Conservation (phyloP, 2,797 vertebrate species). For the Acanthis flammea region DNA sequence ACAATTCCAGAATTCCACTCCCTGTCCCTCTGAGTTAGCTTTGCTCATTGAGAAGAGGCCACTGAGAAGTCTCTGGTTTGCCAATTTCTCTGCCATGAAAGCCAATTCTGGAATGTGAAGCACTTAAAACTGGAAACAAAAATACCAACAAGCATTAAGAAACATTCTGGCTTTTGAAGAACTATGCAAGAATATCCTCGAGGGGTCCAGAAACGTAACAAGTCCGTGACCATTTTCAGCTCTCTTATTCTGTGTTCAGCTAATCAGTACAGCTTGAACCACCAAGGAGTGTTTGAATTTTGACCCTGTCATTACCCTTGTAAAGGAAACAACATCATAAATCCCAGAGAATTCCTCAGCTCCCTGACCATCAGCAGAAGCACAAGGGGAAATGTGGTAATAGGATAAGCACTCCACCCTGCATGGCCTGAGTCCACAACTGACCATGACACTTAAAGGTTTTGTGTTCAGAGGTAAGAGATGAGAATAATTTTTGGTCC, state of each 20-base stretch:
- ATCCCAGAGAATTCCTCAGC: neutral
- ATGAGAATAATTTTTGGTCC: neutral
- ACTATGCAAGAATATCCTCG: neutral
- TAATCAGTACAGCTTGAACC: neutral
- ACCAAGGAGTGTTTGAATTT: neutral
- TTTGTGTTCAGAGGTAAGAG: rapidly evolving
- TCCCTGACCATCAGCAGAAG: neutral
- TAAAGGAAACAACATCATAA: neutral
- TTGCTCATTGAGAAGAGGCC: neutral
- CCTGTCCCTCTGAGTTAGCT: neutral
- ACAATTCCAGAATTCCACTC: neutral
- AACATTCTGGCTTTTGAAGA: neutral
- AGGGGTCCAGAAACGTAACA: neutral
- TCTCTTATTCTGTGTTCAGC: neutral
- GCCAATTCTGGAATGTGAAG: neutral
- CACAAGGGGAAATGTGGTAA: neutral
- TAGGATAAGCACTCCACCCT: neutral
- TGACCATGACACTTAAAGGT: neutral
- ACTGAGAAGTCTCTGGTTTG: neutral
- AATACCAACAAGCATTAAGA: neutral
- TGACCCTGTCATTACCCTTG: neutral
- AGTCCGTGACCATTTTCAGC: neutral
- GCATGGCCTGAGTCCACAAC: rapidly evolving
- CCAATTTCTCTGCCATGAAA: neutral
- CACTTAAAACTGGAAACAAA: neutral